phyloP scores from a whole-genome alignment of 2,797 vertebrate species.

The Phoxinus dragarum region DNA sequence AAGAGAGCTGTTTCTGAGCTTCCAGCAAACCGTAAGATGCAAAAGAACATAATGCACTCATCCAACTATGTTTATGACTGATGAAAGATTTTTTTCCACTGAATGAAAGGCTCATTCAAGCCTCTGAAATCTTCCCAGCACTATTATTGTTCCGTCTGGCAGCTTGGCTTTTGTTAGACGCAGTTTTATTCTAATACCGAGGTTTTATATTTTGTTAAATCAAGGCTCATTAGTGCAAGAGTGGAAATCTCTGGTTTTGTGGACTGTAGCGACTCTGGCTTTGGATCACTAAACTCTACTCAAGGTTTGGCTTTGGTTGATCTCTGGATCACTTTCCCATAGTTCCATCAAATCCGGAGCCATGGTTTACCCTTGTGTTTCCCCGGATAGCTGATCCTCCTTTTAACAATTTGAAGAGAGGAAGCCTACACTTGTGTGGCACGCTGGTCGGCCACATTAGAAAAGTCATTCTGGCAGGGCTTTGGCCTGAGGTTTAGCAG shows the following conservation, averaged over 20 bases:
- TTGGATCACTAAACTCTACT: constrained; percentile 56
- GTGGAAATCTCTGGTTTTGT: constrained; percentile 70
- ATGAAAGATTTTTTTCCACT: constrained; percentile 28
- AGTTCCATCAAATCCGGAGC: constrained; percentile 61
- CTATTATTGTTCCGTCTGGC: constrained; percentile 43
- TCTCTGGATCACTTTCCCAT: constrained; percentile 70
- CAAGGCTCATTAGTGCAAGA: constrained; percentile 55
- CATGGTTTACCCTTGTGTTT: constrained; percentile 67
- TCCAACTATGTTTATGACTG: constrained; percentile 33
- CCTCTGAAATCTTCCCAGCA: constrained; percentile 25
- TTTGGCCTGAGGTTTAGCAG: constrained; percentile 59
- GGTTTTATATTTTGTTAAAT: constrained; percentile 57
- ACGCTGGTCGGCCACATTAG: constrained; percentile 57
- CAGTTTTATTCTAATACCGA: constrained; percentile 62
- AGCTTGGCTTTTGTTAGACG: constrained; percentile 55
- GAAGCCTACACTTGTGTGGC: constrained; percentile 62
- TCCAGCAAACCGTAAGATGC: constrained; percentile 3
- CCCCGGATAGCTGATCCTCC: constrained; percentile 57
- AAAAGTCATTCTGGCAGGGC: constrained; percentile 52
- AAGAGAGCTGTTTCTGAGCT: constrained; percentile 4
- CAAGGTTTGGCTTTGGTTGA: constrained; percentile 66
- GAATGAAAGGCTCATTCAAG: constrained; percentile 33
- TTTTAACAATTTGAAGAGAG: constrained; percentile 66
- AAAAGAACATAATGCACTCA: constrained; percentile 29
- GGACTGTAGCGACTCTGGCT: constrained; percentile 73